phyloP scores from a whole-genome alignment of 2,113 vertebrate species.

The Hepsetus odoe region DNA sequence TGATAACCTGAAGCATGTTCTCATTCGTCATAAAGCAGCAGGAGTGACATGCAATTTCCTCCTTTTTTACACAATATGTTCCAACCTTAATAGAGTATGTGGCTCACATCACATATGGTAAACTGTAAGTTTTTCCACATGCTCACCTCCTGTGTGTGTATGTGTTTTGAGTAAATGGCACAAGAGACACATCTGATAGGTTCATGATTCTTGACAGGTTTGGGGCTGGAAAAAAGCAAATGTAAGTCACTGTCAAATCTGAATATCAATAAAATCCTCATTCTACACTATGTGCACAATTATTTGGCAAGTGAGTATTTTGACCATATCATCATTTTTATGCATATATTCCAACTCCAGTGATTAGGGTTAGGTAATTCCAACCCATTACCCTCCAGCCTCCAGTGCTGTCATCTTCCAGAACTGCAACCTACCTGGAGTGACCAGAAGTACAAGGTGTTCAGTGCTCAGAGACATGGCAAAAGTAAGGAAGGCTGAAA shows the following conservation, averaged over 20 bases:
- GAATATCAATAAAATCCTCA: background rate
- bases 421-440: too few species aligned
- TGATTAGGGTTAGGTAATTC: too few species aligned
- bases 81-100: conserved; percentile 46
- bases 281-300: too few species aligned
- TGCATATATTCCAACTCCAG: too few species aligned
- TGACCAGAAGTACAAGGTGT: too few species aligned
- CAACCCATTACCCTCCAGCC: too few species aligned
- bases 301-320: too few species aligned
- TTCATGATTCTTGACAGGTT: background rate
- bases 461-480: too few species aligned
- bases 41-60: conserved; percentile 59
- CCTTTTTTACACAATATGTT: conserved; percentile 44
- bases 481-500: too few species aligned
- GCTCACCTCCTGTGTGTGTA: conserved; percentile 57
- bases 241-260: background rate
- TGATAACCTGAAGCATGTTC: conserved; percentile 68
- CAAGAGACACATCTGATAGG: background rate
- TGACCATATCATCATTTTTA: too few species aligned
- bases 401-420: too few species aligned
- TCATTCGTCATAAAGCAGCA: conserved; percentile 65
- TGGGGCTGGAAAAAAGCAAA: background rate
- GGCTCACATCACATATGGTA: conserved; percentile 35
- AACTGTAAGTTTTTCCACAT: conserved; percentile 68
- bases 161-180: conserved; percentile 13